phyloP scores from a whole-genome alignment of 64 coral and sea anemone species.

The Stylophora pistillata region DNA sequence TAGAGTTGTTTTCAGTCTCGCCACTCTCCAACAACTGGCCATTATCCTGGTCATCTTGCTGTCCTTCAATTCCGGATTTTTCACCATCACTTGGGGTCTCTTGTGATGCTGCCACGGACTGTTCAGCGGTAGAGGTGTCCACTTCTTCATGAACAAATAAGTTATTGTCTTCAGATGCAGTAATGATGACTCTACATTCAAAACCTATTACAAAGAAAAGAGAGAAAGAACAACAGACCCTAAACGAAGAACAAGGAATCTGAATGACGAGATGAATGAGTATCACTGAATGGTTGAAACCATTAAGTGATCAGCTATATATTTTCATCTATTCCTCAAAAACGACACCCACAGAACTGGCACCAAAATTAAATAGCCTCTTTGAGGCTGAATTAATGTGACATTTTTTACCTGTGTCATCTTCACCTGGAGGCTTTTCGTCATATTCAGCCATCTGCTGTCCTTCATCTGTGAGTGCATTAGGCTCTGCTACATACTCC shows the following conservation, averaged over 20 bases:
- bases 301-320: no score
- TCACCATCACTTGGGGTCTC: neutral
- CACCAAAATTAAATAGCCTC: no score
- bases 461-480: slow-evolving; percentile 43
- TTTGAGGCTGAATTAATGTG: no score
- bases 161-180: neutral
- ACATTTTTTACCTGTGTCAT: slow-evolving; percentile 17
- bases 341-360: no score
- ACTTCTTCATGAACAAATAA: neutral
- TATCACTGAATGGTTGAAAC: no score
- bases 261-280: neutral
- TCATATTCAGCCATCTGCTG: slow-evolving; percentile 41
- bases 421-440: slow-evolving; percentile 76
- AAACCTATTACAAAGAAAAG: neutral
- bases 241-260: neutral
- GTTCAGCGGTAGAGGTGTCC: neutral
- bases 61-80: neutral
- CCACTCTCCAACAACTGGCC: neutral
- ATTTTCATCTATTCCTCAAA: no score
- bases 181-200: neutral
- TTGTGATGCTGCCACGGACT: neutral
- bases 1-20: neutral
- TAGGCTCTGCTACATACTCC: slow-evolving; percentile 30
- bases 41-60: neutral
- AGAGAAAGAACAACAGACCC: neutral